Percentiles rank a stretch among this genome's conserved stretches.
These are phyloP conservation scores for Labrus mixtus DNA, from an alignment of 2,113 vertebrate genomes.

Conservation along the genomic window DNA sequence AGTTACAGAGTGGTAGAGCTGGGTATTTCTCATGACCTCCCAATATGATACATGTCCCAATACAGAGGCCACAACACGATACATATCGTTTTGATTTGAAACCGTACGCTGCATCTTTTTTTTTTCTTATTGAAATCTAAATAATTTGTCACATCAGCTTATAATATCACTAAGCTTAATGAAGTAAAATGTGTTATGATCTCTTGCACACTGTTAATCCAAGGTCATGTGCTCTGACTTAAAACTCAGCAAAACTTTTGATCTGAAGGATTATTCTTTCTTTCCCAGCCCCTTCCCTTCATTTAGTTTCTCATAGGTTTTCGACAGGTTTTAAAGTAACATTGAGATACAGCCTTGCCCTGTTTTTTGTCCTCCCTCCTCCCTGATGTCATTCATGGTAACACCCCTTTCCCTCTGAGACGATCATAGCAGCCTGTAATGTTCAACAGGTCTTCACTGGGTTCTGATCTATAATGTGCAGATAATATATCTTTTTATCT, in stretches of 20 bases:
- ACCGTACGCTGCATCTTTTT: too few species aligned
- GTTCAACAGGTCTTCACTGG: background rate
- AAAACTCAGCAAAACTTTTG: constrained; percentile 59
- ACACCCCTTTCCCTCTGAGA: background rate
- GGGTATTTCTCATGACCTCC: too few species aligned
- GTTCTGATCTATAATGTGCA: background rate
- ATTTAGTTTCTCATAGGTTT: constrained; percentile 12
- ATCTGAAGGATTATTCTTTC: constrained; percentile 63
- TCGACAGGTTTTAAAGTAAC: background rate
- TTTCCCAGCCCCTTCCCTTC: constrained; percentile 28
- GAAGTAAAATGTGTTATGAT: constrained; percentile 45
- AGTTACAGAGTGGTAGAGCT: too few species aligned
- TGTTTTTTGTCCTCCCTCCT: background rate
- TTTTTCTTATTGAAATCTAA: background rate
- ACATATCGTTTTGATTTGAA: too few species aligned
- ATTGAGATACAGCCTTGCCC: background rate
- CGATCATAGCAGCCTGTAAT: background rate
- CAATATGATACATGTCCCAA: too few species aligned
- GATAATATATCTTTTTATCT: too few species aligned
- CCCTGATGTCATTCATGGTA: background rate
- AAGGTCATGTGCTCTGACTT: constrained; percentile 76
- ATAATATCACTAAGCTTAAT: constrained; percentile 16
- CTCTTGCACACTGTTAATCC: constrained; percentile 73
- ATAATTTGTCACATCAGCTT: background rate
- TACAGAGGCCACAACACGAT: too few species aligned